Evolutionary conservation across 1,140 invertebrate species (phyloP).

Genomic region (Diabrotica undecimpunctata): DNA sequence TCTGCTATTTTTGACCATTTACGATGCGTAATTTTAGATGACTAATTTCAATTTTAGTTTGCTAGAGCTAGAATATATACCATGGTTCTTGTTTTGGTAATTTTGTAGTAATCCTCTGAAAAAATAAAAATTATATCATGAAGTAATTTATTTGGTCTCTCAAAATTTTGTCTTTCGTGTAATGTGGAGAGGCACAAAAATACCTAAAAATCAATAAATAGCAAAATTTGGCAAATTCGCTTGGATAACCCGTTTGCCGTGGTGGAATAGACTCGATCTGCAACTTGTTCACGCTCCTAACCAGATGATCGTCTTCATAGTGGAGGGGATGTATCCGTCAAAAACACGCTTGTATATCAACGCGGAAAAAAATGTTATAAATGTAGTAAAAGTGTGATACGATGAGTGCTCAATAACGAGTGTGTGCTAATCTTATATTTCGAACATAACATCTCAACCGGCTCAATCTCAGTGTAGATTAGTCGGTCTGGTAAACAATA

Average conservation of each 20-base stretch:
- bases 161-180: too few relatives aligned
- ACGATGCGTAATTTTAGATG: too few relatives aligned
- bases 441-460: slow-evolving; percentile 31
- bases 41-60: too few relatives aligned
- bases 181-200: too few relatives aligned
- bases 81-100: too few relatives aligned
- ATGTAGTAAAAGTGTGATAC: slow-evolving; percentile 6
- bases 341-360: slow-evolving; percentile 7
- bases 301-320: background rate
- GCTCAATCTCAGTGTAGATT: slow-evolving; percentile 50
- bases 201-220: too few relatives aligned
- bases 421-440: slow-evolving; percentile 13
- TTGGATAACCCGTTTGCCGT: background rate
- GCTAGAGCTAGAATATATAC: too few relatives aligned
- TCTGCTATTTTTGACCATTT: too few relatives aligned
- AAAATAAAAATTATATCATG: too few relatives aligned
- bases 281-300: background rate
- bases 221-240: too few relatives aligned
- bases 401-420: slow-evolving; percentile 28
- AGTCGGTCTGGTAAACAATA: slow-evolving; percentile 37
- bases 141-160: too few relatives aligned
- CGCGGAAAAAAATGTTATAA: slow-evolving; percentile 16
- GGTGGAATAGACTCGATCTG: slow-evolving; percentile 8
- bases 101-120: too few relatives aligned
- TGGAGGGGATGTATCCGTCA: slow-evolving; percentile 13